Percentiles rank a stretch among this genome's conserved stretches.
Evolutionary conservation across 2,797 vertebrate genomes (phyloP).

Genomic region (Mionectes olivaceus): DNA sequence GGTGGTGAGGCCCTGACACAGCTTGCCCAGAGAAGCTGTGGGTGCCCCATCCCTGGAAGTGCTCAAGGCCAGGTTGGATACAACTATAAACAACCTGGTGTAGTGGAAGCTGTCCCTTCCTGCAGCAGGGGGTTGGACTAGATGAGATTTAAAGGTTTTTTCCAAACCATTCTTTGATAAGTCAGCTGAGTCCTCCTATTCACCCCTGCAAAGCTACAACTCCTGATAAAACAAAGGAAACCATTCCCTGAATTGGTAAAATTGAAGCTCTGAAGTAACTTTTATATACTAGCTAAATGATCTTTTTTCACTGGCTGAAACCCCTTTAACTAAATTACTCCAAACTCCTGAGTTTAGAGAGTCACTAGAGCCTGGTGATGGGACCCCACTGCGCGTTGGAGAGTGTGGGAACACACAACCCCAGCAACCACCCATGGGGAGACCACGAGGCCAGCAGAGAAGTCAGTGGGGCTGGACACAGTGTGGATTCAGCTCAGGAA

Average conservation of each 20-base stretch:
- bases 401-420: fast-evolving
- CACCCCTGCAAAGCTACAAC: neutral
- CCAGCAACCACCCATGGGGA: fast-evolving
- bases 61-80: fast-evolving
- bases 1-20: neutral
- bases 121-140: fast-evolving
- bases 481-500: neutral
- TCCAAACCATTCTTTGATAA: neutral
- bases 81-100: neutral
- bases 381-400: neutral
- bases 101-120: neutral
- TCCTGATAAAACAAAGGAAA: neutral
- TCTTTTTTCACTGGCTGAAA: neutral
- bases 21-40: neutral
- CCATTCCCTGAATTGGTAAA: neutral
- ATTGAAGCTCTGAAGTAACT: neutral
- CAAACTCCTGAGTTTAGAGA: neutral
- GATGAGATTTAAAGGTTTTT: neutral
- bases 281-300: neutral
- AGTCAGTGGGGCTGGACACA: neutral
- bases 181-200: neutral
- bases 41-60: neutral
- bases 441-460: neutral
- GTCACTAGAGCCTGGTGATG: fast-evolving
- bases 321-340: neutral